A percentile compares a stretch with the other conserved stretches of the same genome.
phyloP scores from a whole-genome alignment of 2,113 vertebrate species.

The Albula glossodonta region DNA sequence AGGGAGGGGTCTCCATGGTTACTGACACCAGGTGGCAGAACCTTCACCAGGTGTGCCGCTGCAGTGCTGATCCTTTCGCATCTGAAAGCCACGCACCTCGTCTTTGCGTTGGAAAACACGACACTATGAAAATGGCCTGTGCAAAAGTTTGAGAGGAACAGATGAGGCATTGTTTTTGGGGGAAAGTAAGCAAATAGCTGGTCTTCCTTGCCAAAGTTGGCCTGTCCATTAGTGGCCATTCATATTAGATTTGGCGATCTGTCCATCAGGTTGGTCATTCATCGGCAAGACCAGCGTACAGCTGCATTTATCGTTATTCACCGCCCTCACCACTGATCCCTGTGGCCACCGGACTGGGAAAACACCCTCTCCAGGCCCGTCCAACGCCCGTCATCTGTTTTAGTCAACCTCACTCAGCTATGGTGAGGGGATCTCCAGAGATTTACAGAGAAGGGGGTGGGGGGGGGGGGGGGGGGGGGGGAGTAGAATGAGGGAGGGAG shows the following conservation, averaged over 20 bases:
- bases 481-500: conserved; percentile 29
- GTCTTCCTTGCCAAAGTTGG: background rate
- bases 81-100: background rate
- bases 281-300: background rate
- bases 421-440: conserved; percentile 9
- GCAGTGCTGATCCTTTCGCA: background rate
- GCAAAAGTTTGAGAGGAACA: background rate
- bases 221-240: background rate
- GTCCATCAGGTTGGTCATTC: background rate
- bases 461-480: conserved; percentile 29
- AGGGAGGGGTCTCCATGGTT: conserved; percentile 20
- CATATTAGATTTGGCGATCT: background rate
- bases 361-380: conserved; percentile 13
- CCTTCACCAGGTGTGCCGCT: background rate
- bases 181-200: background rate
- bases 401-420: conserved; percentile 27
- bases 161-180: background rate
- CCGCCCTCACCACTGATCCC: background rate
- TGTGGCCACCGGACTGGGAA: background rate
- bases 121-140: no score
- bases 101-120: no score
- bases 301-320: background rate
- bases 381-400: conserved; percentile 39
- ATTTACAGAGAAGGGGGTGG: conserved; percentile 38
- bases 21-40: background rate